Percentiles rank a stretch among this genome's conserved stretches.
Conservation (phyloP, 2,797 vertebrate species). For the Poecilia velifera region DNA sequence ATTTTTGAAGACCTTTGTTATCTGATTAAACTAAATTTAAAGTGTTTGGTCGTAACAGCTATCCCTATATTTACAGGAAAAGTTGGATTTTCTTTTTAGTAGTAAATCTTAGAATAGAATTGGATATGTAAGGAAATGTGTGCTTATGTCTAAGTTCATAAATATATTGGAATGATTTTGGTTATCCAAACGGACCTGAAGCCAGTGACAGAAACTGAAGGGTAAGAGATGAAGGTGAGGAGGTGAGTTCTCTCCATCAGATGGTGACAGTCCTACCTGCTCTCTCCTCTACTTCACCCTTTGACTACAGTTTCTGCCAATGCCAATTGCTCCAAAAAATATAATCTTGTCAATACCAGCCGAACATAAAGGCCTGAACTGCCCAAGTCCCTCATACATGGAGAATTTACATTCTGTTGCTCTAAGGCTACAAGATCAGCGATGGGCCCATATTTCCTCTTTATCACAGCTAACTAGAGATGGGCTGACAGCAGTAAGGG, state of each 20-base stretch:
- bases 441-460: conserved; percentile 39
- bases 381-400: conserved; percentile 35
- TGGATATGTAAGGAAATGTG: background rate
- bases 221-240: background rate
- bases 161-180: background rate
- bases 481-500: conserved; percentile 38
- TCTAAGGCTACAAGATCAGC: conserved; percentile 7
- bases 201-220: background rate
- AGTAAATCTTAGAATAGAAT: background rate
- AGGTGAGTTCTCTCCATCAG: background rate
- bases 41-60: background rate
- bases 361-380: conserved; percentile 27
- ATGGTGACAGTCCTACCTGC: background rate
- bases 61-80: background rate
- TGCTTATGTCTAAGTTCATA: background rate
- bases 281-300: background rate
- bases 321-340: conserved; percentile 39
- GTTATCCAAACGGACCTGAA: background rate
- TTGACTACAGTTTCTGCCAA: conserved; percentile 3
- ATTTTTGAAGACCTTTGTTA: background rate
- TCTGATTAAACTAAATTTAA: background rate
- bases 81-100: background rate
- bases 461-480: conserved; percentile 46
- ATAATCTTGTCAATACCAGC: conserved; percentile 42
- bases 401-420: conserved; percentile 28